Base-by-base conservation (phyloP, 2,797 vertebrate genomes). In the Erpetoichthys calabaricus region DNA sequence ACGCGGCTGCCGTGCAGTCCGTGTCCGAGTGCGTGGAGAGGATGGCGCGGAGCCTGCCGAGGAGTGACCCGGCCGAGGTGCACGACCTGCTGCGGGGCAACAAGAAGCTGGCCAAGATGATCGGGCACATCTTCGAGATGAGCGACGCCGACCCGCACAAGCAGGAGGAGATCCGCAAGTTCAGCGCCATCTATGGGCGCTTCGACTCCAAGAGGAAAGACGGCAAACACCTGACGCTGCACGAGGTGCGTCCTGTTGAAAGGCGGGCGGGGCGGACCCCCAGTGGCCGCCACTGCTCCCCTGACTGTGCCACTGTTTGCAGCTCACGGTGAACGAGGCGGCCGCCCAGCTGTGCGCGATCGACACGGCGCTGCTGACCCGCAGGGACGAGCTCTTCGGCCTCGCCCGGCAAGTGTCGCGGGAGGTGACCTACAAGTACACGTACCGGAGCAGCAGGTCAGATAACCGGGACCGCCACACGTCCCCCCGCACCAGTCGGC, bases 361-460 rank as follows among this genome's bases (percentile, higher is more conserved):
- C 62, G 95, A 99, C 67, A 88, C 87, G 8, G 91, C 90, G 0
- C 70, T 99, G 69, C 67, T 99, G 72, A 96, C 91, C 0, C 89
- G 95, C 45, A 86, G 95, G 56, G 95, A 99, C 45, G 94, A 99
- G 69, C 86, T 99, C 25, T 99, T 99, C 8, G 91, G 91, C 0
- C 81, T 99, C 60, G 92, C 95, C 7, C 82, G 95, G 45, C 95
- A 99, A 70, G 92, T 99, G 66, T 98, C 94, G 67, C 86, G 94
- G 67, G 94, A 98, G 72, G 94, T 98, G 70, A 98, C 94, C 10
- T 98, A 99, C 81, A 98, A 99, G 67, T 98, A 97, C 67, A 99
- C 94, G 45, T 97, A 97, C 80, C 87, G 92, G 75, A 91, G 92
- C 68, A 95, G 92, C 84, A 99, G 94, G 95, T 98, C 7, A 64